Conservation (phyloP, 2,888 invertebrate genomes). For the Spodoptera exigua region DNA sequence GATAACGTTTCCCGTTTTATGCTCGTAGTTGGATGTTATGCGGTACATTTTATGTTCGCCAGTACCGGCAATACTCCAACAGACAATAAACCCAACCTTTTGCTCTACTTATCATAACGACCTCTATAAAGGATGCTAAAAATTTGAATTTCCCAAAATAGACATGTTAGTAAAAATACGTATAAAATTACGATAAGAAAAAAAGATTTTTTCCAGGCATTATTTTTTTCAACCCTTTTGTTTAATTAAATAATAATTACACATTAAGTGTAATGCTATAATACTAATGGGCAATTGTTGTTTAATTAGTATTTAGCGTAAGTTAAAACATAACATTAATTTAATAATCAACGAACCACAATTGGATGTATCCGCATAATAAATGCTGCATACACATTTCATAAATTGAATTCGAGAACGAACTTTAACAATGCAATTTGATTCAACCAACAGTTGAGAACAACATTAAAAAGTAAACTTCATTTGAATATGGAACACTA, state of each 20-base stretch:
- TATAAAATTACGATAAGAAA: constrained; percentile 3
- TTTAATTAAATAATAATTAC: too few species aligned
- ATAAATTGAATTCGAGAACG: constrained; percentile 53
- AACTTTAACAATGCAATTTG: constrained; percentile 33
- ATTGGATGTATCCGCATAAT: constrained; percentile 54
- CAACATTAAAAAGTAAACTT: constrained; percentile 49
- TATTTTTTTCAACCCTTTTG: too few species aligned
- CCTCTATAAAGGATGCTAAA: constrained; percentile 35
- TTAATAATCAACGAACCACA: constrained; percentile 18
- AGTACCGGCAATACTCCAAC: constrained; percentile 19
- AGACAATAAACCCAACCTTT: constrained; percentile 45
- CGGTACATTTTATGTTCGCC: constrained; percentile 8
- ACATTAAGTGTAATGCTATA: too few species aligned
- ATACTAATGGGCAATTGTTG: too few species aligned
- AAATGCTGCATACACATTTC: constrained; percentile 53
- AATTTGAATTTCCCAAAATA: constrained; percentile 9
- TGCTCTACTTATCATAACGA: constrained; percentile 28
- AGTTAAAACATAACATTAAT: constrained; percentile 11
- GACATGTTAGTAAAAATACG: constrained; percentile 9
- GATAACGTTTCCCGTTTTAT: constrained; percentile 11
- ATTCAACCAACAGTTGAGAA: constrained; percentile 27
- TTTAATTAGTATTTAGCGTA: constrained; percentile 8
- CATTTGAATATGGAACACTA: constrained; percentile 46
- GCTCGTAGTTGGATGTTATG: constrained; percentile 7
- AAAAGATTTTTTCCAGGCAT: not conserved